Base-by-base conservation (phyloP, 1,140 invertebrate species). In the Pectinophora gossypiella region DNA sequence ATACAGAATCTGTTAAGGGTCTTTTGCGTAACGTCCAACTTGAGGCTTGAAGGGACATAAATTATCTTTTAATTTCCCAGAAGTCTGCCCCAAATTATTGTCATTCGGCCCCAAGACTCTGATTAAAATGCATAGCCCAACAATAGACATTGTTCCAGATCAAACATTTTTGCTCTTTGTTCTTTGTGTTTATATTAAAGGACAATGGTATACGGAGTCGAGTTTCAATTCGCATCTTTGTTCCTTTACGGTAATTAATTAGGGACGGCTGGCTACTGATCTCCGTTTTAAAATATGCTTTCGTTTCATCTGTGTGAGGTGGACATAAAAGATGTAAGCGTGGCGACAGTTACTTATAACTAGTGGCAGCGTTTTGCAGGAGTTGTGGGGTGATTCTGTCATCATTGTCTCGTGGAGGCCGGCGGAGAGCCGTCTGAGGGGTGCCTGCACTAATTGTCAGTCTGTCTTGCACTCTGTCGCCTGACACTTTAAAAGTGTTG, bases 371-470 rank as follows among this genome's bases (percentile, higher is more conserved):
- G n/a, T n/a, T n/a, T 32, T 12, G 27, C 27, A 32, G 27, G 9
- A 32, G 27, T 32, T 32, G 27, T 1, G 9, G 36, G n/a, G 15
- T 13, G 36, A 40, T 68, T 59, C 48, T 59, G 67, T 65, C 58
- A 64, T 63, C 61, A 69, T 73, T 70, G 62, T 70, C 61, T 60
- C 61, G 58, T 49, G 58, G 51, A 64, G 58, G 61, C 58, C 53
- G 64, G 59, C 56, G 59, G 68, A 73, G 70, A 48, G 61, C 59
- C 61, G 73, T 76, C 73, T 73, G 65, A 74, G 68, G 59, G 54
- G 68, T 52, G 54, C 66, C 64, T 66, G 71, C 68, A 61, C 71
- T 76, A 69, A 76, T 76, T 76, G 71, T 72, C 71, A 74, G 54
- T 43, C 51, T 32, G 13, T 40, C 36, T 27, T n/a, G n/a, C 23